Percentiles rank a stretch among this genome's conserved stretches.
These are phyloP conservation scores for Epinotia brunnichana DNA, from an alignment of 2,888 invertebrate genomes.

Conservation along the genomic window DNA sequence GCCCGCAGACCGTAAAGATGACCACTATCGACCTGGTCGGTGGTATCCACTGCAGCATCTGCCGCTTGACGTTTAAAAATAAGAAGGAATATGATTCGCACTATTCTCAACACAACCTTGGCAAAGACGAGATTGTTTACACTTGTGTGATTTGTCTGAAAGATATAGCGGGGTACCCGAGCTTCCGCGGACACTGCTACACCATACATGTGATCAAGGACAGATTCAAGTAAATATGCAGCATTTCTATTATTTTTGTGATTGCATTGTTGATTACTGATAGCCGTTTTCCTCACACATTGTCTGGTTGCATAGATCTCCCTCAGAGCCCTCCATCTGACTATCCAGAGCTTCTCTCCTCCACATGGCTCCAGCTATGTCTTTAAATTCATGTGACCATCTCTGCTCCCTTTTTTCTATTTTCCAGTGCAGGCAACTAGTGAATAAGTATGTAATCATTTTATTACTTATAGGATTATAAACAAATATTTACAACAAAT, in stretches of 20 bases:
- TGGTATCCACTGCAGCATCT: slow-evolving; percentile 84
- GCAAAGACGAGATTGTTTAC: slow-evolving; percentile 69
- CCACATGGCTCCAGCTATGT: no score
- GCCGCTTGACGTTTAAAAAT: slow-evolving; percentile 76
- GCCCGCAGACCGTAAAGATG: slow-evolving; percentile 55
- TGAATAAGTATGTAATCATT: no score
- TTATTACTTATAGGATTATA: no score
- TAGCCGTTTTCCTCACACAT: no score
- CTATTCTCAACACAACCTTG: slow-evolving; percentile 71
- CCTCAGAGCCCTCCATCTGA: no score
- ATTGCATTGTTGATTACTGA: no score
- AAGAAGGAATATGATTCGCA: slow-evolving; percentile 83
- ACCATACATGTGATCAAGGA: slow-evolving; percentile 81
- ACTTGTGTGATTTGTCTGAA: slow-evolving; percentile 84
- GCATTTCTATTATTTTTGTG: background rate
- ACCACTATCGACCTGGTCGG: slow-evolving; percentile 75
- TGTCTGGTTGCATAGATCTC: no score
- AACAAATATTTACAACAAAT: no score
- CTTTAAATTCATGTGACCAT: no score
- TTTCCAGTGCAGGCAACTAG: background rate
- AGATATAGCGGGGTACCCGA: slow-evolving; percentile 80
- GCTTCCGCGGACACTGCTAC: slow-evolving; percentile 85
- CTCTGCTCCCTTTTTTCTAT: background rate
- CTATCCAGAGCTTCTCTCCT: no score
- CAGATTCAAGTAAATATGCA: slow-evolving; percentile 77